Conservation (phyloP, 2,113 vertebrate genomes). For the Barbus barbus region DNA sequence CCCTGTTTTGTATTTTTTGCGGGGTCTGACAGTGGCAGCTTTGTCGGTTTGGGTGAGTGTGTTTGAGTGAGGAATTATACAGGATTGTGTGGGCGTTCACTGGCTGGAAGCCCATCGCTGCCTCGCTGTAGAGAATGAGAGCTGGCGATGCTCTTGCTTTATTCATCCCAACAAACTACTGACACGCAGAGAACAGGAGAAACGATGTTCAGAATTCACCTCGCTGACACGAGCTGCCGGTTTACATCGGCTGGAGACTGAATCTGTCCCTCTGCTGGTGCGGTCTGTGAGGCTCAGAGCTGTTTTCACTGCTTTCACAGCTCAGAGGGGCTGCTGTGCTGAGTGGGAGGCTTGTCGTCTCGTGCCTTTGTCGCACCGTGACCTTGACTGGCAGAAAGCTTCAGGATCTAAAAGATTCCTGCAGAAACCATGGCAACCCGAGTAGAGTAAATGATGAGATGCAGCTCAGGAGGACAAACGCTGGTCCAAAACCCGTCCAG, state of each 20-base stretch:
- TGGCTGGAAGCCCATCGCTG: constrained; percentile 60
- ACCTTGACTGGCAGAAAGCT: constrained; percentile 70
- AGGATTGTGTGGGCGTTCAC: constrained; percentile 69
- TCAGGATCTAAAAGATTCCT: constrained; percentile 60
- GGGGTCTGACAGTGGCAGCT: neutral
- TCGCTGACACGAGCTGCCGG: too few relatives aligned
- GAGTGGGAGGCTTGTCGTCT: constrained; percentile 21
- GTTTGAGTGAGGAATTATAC: constrained; percentile 39
- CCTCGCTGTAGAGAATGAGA: constrained; percentile 61
- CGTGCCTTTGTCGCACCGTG: constrained; percentile 72
- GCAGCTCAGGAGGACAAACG: constrained; percentile 39
- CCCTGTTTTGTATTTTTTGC: neutral
- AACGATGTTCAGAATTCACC: neutral
- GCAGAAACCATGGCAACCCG: constrained; percentile 74
- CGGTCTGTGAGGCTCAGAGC: neutral
- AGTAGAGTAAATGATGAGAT: constrained; percentile 62
- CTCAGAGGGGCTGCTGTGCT: constrained; percentile 38
- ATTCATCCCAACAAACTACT: constrained; percentile 2
- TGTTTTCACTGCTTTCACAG: neutral
- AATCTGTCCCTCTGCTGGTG: neutral
- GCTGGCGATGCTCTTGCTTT: neutral
- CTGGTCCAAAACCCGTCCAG: constrained; percentile 39
- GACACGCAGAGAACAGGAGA: neutral
- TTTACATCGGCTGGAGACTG: neutral
- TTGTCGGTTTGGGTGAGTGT: neutral